A percentile compares a stretch with the other conserved stretches of the same genome.
Conservation (phyloP, 2,888 invertebrate species). For the Drosophila meridionalis region DNA sequence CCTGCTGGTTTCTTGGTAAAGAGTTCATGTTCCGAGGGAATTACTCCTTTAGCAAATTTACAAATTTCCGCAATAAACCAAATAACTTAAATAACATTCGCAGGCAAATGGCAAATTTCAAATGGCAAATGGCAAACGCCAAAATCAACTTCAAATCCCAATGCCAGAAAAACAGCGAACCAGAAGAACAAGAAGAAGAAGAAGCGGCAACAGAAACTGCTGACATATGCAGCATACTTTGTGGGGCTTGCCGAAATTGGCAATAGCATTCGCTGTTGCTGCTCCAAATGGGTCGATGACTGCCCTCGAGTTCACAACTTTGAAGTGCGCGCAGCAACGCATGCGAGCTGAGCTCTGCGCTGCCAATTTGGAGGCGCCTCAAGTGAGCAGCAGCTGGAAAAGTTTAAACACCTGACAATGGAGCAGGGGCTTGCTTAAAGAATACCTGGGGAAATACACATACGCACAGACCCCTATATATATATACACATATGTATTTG, state of each 20-base stretch:
- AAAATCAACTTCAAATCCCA: conserved; percentile 61
- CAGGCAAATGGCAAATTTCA: conserved; percentile 37
- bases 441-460: conserved; percentile 20
- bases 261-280: conserved; percentile 38
- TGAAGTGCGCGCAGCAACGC: conserved; percentile 61
- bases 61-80: conserved; percentile 78
- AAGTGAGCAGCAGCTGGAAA: conserved; percentile 51
- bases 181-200: conserved; percentile 1
- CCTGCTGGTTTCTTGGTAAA: not conserved
- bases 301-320: conserved; percentile 66
- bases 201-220: conserved; percentile 55
- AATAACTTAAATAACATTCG: conserved; percentile 71
- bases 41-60: conserved; percentile 72
- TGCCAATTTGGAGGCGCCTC: conserved; percentile 54
- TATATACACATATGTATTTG: not conserved
- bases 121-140: conserved; percentile 13
- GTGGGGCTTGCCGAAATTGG: conserved; percentile 39
- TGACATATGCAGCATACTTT: conserved; percentile 71
- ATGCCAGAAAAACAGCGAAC: conserved; percentile 42
- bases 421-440: conserved; percentile 35
- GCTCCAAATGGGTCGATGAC: conserved; percentile 66
- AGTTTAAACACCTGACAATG: conserved; percentile 51
- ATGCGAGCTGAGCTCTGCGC: conserved; percentile 30
- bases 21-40: conserved; percentile 21
- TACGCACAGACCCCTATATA: not conserved